These are phyloP conservation scores for Hirtodrosophila duncani DNA, from an alignment of 2,888 invertebrate species.

Conservation along the genomic window DNA sequence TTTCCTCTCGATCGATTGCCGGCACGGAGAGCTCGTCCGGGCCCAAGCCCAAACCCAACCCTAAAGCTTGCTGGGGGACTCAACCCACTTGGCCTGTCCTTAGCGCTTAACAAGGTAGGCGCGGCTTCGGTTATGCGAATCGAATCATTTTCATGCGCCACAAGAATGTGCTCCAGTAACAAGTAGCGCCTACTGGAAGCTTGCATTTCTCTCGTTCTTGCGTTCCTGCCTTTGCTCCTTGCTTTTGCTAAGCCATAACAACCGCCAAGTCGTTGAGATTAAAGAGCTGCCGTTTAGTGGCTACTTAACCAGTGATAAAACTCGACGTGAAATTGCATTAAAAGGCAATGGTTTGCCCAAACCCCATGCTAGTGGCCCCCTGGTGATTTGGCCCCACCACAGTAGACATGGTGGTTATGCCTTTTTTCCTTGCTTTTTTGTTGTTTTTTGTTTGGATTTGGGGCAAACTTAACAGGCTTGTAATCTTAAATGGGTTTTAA, in stretches of 20 bases:
- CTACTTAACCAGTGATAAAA: slow-evolving; percentile 70
- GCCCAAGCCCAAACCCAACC: slow-evolving; percentile 2
- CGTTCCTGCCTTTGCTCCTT: not conserved
- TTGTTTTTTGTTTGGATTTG: slow-evolving; percentile 39
- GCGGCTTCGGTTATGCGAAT: slow-evolving; percentile 45
- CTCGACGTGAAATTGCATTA: slow-evolving; percentile 69
- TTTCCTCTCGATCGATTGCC: slow-evolving; percentile 44
- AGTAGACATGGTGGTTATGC: slow-evolving; percentile 5
- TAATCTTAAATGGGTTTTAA: slow-evolving; percentile 67
- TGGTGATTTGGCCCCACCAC: slow-evolving; percentile 29
- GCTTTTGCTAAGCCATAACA: slow-evolving; percentile 1
- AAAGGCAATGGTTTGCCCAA: slow-evolving; percentile 40
- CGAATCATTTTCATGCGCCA: slow-evolving; percentile 11
- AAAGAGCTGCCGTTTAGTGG: slow-evolving; percentile 74
- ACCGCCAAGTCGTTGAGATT: slow-evolving; percentile 65
- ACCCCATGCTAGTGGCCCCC: too few species aligned
- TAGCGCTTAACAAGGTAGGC: slow-evolving; percentile 70
- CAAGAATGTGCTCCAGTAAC: slow-evolving; percentile 47
- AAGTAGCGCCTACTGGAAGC: slow-evolving; percentile 13
- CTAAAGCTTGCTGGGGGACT: too few species aligned
- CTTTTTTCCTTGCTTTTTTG: slow-evolving; percentile 10
- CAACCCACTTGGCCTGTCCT: slow-evolving; percentile 43
- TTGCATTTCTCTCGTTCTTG: slow-evolving; percentile 3
- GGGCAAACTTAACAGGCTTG: slow-evolving; percentile 71
- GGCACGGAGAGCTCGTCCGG: slow-evolving; percentile 42